Evolutionary conservation across 1,140 invertebrate genomes (phyloP), one percentile per base, ranked within the genome.

Genomic region (Planococcus citri): DNA sequence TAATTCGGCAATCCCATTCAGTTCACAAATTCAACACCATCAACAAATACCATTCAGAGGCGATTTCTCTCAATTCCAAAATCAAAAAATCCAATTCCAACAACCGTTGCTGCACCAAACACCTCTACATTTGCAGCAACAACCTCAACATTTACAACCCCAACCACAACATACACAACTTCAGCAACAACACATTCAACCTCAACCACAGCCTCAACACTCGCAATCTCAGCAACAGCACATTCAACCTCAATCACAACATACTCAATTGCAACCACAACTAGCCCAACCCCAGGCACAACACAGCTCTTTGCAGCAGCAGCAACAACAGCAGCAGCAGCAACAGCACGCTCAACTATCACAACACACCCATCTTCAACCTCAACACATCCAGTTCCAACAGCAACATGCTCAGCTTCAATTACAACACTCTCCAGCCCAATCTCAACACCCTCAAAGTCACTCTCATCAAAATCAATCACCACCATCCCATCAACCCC

Each of bases 1-100:
- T 51, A 51, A 77, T 79, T 70, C 79, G 80, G 71, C 78, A 80
- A 72, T 72, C 79, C 27, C 80, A 79, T 70, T 76, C 27, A 51
- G 17, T 51, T 17, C 76, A 37, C 9, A n/a, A 17, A 9, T 77
- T 3, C 80, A 80, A 71, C 78, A 79, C 76, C 70, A 74, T 72
- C 70, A 72, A 68, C 68, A 72, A 71, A 38, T 70, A 73, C 73
- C 75, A 73, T 71, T 75, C 69, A 72, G 69, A 74, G 61, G 73
- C 72, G 41, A 74, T 68, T 73, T 70, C 27, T 61, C 24, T 68
- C 41, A 33, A 20, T 25, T 29, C 10, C 70, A 69, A 17, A 71
- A 70, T 8, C 72, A 72, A 64, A 61, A 72, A 22, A 27, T 51
- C 8, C 27, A 70, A 14, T 41, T 27, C 17, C 70, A 68, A 24